Base-by-base conservation (phyloP, 2,888 invertebrate genomes). In the Polydrusus tereticollis region DNA sequence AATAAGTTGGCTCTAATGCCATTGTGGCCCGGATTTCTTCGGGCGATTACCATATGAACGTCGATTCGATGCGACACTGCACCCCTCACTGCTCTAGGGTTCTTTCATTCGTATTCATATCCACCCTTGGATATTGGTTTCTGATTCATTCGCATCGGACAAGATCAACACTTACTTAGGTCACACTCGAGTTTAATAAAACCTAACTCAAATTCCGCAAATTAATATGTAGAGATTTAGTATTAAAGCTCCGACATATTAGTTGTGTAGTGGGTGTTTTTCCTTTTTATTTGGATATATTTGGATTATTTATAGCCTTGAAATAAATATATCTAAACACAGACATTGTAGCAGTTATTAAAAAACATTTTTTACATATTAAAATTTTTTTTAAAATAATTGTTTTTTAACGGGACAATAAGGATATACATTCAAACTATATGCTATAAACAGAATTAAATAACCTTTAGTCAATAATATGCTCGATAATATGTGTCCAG, bases 1-100 rank as follows among this genome's bases (percentile, higher is more conserved):
- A 85, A 85, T 85, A 85, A 85, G 85, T 85, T 84, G 84, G 82
- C 83, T 83, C 82, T 85, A 85, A 85, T 85, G 84, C 85, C 83
- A 85, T 85, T 85, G 85, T 85, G n/a, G 84, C 82, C 82, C 80
- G 83, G 84, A 84, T 85, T 84, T 83, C 85, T 85, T 83, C 83
- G 83, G 85, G 85, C 85, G 83, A 85, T 85, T 85, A 84, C 85
- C 85, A 85, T 85, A 85, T 83, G 85, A 85, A 68, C 82, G 82
- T 81, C 80, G 41, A 81, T 80, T 80, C 79, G 80, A 82, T 81
- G 80, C 77, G 76, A 77, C 80, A 79, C 77, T 77, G 79, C 82
- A 82, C 81, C 77, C 77, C 78, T 77, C 75, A 77, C 52, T 66
- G 71, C 71, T 66, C 66, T 71, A 60, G 71, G 71, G 71, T 62